Evolutionary conservation across 1,140 invertebrate genomes (phyloP), one percentile per base, ranked within the genome.

Genomic region (Fopius arisanus): DNA sequence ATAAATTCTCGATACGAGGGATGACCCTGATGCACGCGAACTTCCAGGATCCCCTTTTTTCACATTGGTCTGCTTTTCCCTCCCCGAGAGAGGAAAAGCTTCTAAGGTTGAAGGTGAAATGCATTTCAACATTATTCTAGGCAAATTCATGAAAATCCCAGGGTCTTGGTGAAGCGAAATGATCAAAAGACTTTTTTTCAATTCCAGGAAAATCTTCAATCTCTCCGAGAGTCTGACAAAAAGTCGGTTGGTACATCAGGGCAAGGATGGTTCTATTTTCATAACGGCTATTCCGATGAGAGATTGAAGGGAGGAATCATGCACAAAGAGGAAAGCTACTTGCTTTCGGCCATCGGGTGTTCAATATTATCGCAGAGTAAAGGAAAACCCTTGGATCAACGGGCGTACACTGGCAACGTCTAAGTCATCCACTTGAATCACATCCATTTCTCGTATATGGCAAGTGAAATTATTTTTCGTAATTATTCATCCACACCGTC

Each of bases 1-100:
- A 88, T 88, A 88, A 87, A 88, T 88, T 84, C 80, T 87, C 83
- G 70, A 80, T 78, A 82, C 84, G 85, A 87, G 86, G 85, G 87
- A 88, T 88, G 84, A 86, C 83, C 82, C 68, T 62, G 75, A 66
- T 79, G 84, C 86, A 88, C 84, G 84, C 84, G 72, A 85, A 75
- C 78, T 81, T 78, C 75, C 77, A 79, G 75, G 77, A 80, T 72
- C 77, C 75, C 74, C 76, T 74, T 59, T 62, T 73, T 78, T 75
- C 75, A 59, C 70, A n/a, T n/a, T n/a, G n/a, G n/a, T 72, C 41
- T 73, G 26, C 62, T 73, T 41, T 31, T 54, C 72, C 66, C 14
- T 31, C 41, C 72, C 66, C 14, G 19, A 40, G 16, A 31, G 40
- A 21, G 68, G 31, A 21, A 40, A 70, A 26, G 28, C 31, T 54